Evolutionary conservation across 2,888 invertebrate genomes (phyloP).

Genomic region (Oxytorus armatus): DNA sequence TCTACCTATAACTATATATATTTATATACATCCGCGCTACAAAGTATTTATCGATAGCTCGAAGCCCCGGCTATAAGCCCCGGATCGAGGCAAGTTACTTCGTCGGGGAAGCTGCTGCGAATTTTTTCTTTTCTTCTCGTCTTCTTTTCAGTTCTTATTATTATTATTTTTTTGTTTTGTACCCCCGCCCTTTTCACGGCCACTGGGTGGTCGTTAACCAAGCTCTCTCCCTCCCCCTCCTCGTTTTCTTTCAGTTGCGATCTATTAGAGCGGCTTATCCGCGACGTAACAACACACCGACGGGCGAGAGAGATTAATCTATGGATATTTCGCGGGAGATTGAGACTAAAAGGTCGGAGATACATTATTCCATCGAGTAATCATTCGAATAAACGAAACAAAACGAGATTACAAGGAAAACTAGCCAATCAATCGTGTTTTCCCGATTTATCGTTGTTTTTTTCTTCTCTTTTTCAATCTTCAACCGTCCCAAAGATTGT

Average conservation of each 20-base stretch:
- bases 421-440: not conserved
- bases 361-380: constrained; percentile 51
- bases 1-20: constrained; percentile 18
- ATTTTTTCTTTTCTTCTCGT: constrained; percentile 45
- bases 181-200: constrained; percentile 62
- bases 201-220: constrained; percentile 68
- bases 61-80: constrained; percentile 32
- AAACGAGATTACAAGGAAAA: constrained; percentile 7
- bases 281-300: constrained; percentile 56
- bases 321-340: constrained; percentile 33
- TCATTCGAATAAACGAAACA: constrained; percentile 52
- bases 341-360: constrained; percentile 42
- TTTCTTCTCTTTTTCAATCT: not conserved
- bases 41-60: constrained; percentile 65
- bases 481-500: not conserved
- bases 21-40: constrained; percentile 29
- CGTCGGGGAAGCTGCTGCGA: constrained; percentile 49
- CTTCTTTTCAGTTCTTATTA: too few species aligned
- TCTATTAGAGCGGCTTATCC: constrained; percentile 62
- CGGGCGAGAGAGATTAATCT: constrained; percentile 57
- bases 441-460: too few species aligned
- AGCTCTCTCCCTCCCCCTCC: constrained; percentile 22
- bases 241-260: constrained; percentile 59
- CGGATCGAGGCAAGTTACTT: constrained; percentile 50
- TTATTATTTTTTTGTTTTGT: constrained; percentile 38